Base-by-base conservation (phyloP, 2,113 vertebrate species). In the Tinamus guttatus region DNA sequence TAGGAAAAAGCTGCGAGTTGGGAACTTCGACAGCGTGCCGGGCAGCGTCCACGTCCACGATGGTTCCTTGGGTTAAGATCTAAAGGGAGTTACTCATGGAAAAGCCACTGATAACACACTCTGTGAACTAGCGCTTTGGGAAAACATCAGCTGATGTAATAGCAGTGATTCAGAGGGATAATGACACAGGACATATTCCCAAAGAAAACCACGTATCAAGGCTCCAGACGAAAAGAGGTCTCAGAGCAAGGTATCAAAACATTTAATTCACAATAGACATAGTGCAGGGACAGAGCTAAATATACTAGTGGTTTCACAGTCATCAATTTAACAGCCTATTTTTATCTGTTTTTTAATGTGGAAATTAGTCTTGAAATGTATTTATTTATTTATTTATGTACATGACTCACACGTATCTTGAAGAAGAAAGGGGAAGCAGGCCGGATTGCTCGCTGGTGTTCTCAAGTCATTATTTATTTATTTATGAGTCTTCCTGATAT, bases 41-140 rank as follows among this genome's bases (percentile, higher is more conserved):
- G 20, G 47, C 47, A 49, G 21, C 21, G 21, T 24, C 49, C 40
- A 7, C 34, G 36, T 13, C 67, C 47, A 7, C 25, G 25, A 41
- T 2, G 1, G 63, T 43, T 22, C 41, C 6, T 12, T 1, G 7
- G n/a, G 13, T 13, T 65, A 7, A 13, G 5, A 2, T 5, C 4
- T 0, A 5, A 40, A 60, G 36, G 90, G 8, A 52, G 27, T 15
- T n/a, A 34, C 22, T 25, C 62, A 24, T 11, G 21, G 12, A 21
- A 30, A 25, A 4, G 2, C 30, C 43, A 56, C 5, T 2, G 0
- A 34, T n/a, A 64, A 43, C 18, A 9, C 0, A 0, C 56, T 8
- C n/a, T 27, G 9, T 8, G 22, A 75, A 25, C 34, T 36, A 45
- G 14, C 22, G 6, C 9, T 52, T 20, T 54, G 27, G 49, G 64